These are phyloP conservation scores for Clarias macrocephalus DNA, from an alignment of 2,113 vertebrate genomes.

Conservation along the genomic window DNA sequence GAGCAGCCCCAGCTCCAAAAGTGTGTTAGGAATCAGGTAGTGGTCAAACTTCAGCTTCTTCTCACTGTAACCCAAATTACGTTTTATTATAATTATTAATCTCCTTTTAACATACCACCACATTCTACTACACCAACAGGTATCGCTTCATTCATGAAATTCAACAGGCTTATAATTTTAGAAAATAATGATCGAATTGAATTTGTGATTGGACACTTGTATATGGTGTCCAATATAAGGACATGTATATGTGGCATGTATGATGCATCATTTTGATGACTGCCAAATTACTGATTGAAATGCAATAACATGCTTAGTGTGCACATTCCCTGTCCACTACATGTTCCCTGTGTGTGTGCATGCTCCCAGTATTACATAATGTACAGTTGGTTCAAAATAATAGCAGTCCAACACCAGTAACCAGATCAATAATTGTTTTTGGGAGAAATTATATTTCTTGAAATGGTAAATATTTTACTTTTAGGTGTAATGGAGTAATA, in stretches of 20 bases:
- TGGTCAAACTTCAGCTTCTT: constrained; percentile 78
- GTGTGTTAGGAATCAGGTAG: constrained; percentile 76
- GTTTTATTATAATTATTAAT: background rate
- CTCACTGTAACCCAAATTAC: constrained; percentile 63
- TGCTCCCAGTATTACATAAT: background rate
- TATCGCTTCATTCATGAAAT: background rate
- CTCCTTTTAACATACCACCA: constrained; percentile 7
- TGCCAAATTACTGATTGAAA: too few relatives aligned
- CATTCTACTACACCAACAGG: background rate
- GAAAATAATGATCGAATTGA: background rate
- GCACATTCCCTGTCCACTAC: background rate
- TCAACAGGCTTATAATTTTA: background rate
- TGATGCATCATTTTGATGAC: background rate
- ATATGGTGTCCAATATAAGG: too few relatives aligned
- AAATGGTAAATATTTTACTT: too few relatives aligned
- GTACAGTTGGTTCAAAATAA: background rate
- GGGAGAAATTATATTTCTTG: too few relatives aligned
- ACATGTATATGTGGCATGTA: background rate
- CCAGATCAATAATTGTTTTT: too few relatives aligned
- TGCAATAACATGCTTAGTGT: background rate
- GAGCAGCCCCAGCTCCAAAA: constrained; percentile 76
- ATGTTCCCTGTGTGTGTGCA: too few relatives aligned
- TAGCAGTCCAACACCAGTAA: too few relatives aligned
- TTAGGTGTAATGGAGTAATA: too few relatives aligned
- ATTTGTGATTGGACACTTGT: background rate